phyloP scores from a whole-genome alignment of 2,888 invertebrate genomes.

The Augiades crinisus region DNA sequence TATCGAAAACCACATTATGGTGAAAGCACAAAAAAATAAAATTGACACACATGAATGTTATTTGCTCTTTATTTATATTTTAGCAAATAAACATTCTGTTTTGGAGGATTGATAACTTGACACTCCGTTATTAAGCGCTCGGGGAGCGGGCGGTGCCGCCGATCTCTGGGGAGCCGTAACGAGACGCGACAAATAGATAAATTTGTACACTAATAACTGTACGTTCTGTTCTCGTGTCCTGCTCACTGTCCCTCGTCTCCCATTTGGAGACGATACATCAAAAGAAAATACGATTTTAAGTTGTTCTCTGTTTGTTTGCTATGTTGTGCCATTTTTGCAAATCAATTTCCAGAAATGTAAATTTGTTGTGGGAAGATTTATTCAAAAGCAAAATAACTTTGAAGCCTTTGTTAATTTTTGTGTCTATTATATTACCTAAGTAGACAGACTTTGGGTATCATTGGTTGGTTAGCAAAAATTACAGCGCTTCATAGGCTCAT shows the following conservation, averaged over 20 bases:
- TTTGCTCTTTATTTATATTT: background rate
- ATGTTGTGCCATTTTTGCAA: too few species aligned
- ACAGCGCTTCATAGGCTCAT: background rate
- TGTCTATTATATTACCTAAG: too few species aligned
- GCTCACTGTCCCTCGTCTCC: conserved; percentile 1
- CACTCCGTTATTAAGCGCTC: conserved; percentile 36
- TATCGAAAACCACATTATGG: too few species aligned
- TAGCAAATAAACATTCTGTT: background rate
- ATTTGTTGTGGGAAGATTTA: too few species aligned
- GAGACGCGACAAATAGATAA: conserved; percentile 62
- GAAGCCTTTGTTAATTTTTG: too few species aligned
- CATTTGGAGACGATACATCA: background rate
- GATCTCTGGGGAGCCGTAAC: conserved; percentile 58
- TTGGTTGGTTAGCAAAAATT: too few species aligned
- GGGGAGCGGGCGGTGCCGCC: conserved; percentile 43
- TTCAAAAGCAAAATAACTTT: too few species aligned
- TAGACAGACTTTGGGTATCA: too few species aligned
- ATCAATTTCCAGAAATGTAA: too few species aligned
- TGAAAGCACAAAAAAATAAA: too few species aligned
- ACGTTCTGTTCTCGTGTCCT: conserved; percentile 38
- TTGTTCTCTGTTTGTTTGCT: background rate
- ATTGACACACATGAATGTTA: too few species aligned
- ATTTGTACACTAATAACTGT: conserved; percentile 63
- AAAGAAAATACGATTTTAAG: background rate
- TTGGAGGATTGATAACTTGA: background rate